Evolutionary conservation across 1,140 invertebrate species (phyloP).

Genomic region (Pemphigus obesinymphae): DNA sequence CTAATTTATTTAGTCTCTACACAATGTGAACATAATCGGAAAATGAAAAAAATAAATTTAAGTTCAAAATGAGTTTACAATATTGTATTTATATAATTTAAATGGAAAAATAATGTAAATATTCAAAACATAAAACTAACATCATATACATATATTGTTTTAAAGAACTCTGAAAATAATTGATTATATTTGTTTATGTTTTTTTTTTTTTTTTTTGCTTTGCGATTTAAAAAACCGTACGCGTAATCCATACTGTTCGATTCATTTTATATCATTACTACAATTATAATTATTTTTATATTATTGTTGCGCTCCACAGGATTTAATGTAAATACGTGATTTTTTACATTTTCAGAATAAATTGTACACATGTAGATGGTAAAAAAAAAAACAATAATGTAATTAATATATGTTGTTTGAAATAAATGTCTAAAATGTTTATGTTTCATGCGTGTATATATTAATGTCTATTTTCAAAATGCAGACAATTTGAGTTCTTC

Average conservation of each 20-base stretch:
- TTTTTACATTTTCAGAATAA: not conserved
- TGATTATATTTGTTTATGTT: too few species aligned
- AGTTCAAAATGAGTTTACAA: too few species aligned
- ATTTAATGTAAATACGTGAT: conserved; percentile 13
- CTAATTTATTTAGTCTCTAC: too few species aligned
- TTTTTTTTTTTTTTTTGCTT: not conserved
- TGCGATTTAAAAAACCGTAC: not conserved
- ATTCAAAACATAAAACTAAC: too few species aligned
- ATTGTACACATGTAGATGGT: not conserved
- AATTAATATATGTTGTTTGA: conserved; percentile 8
- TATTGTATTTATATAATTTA: not conserved
- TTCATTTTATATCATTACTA: conserved; percentile 24
- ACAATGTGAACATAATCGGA: too few species aligned
- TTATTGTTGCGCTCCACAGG: not conserved
- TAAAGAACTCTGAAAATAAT: not conserved
- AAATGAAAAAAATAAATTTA: too few species aligned
- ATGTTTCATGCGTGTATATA: too few species aligned
- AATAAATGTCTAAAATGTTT: not conserved
- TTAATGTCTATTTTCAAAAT: not conserved
- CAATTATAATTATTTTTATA: not conserved
- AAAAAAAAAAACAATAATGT: not conserved
- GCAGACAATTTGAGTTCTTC: not conserved
- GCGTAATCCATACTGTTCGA: conserved; percentile 7
- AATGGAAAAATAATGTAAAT: not conserved
- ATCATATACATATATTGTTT: not conserved